Percentiles rank a stretch among this genome's conserved stretches.
These are phyloP conservation scores for Grantiella picta DNA, from an alignment of 2,113 vertebrate genomes.

Conservation along the genomic window DNA sequence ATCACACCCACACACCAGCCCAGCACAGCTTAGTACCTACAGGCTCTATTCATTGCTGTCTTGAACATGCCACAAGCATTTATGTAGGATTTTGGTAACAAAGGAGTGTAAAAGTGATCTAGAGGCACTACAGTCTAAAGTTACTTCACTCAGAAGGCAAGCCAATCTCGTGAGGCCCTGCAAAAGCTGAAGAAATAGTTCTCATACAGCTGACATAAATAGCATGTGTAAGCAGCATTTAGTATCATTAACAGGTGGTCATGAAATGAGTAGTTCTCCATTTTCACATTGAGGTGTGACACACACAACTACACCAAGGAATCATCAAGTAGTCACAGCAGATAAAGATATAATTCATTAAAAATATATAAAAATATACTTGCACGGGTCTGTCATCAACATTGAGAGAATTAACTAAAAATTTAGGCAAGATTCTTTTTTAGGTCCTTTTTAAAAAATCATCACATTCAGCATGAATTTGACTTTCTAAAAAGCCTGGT, in stretches of 20 bases:
- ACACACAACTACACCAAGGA: not conserved
- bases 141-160: not conserved
- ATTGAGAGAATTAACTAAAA: not conserved
- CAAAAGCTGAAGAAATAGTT: slow-evolving; percentile 26
- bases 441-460: not conserved
- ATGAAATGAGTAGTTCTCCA: not conserved
- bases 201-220: slow-evolving; percentile 39
- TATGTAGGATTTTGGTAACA: not conserved
- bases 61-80: not conserved
- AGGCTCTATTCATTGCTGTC: not conserved
- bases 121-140: not conserved
- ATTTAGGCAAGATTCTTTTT: not conserved
- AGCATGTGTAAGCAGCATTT: slow-evolving; percentile 14
- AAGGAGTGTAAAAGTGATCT: not conserved
- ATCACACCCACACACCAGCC: not conserved
- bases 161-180: not conserved
- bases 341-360: not conserved
- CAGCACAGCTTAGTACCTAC: not conserved
- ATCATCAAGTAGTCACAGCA: not conserved
- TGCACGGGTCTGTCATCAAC: not conserved
- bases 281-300: not conserved
- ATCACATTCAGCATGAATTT: not conserved
- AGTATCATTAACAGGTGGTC: slow-evolving; percentile 37
- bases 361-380: not conserved
- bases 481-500: not conserved